These are phyloP conservation scores for Alectoris magna DNA, from an alignment of 2,797 vertebrate genomes.

Conservation along the genomic window DNA sequence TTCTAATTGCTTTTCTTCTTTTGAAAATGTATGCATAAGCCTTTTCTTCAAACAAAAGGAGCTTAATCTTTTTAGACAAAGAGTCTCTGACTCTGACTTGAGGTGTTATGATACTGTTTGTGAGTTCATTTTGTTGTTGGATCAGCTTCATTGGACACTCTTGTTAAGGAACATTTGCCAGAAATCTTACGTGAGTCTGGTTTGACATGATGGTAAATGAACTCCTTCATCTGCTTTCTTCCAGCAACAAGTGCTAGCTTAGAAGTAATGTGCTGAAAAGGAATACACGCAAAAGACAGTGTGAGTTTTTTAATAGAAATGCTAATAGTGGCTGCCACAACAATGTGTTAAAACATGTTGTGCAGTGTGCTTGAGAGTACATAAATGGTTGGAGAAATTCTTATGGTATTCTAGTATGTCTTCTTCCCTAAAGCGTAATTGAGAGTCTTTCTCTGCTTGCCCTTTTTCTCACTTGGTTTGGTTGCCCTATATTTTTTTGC, in stretches of 20 bases:
- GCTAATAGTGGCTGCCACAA: background rate
- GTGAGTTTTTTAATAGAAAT: background rate
- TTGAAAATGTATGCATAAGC: background rate
- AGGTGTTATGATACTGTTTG: slow-evolving; percentile 3
- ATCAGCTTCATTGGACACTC: background rate
- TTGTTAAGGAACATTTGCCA: slow-evolving; percentile 17
- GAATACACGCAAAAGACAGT: background rate
- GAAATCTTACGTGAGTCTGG: background rate
- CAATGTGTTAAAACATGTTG: background rate
- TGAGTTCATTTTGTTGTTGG: slow-evolving; percentile 37
- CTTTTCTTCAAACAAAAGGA: slow-evolving; percentile 25
- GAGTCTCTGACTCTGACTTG: background rate
- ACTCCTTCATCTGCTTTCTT: slow-evolving; percentile 49
- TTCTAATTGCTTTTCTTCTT: slow-evolving; percentile 29
- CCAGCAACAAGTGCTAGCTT: slow-evolving; percentile 27
- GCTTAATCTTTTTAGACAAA: slow-evolving; percentile 33
- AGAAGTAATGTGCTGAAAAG: slow-evolving; percentile 31
- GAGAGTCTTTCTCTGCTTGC: background rate
- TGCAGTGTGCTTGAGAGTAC: background rate
- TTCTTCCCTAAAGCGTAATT: background rate
- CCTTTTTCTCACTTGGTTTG: background rate
- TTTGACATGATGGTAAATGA: slow-evolving; percentile 25
- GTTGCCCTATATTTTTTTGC: background rate
- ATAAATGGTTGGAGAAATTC: background rate
- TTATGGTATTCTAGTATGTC: background rate